Percentiles rank a stretch among this genome's conserved stretches.
phyloP scores from a whole-genome alignment of 2,888 invertebrate species.

The Meliscaeva auricollis region DNA sequence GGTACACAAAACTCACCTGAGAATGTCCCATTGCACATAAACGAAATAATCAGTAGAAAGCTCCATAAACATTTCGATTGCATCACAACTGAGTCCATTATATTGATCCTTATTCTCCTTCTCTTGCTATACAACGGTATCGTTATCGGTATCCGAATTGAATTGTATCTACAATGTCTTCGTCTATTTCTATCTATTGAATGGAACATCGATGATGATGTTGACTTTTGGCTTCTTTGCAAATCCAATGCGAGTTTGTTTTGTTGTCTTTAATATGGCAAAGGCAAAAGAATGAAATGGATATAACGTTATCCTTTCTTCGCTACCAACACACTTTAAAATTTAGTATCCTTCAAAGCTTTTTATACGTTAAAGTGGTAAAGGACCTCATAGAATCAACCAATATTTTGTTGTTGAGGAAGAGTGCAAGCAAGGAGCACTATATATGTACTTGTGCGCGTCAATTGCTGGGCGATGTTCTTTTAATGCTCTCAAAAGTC shows the following conservation, averaged over 20 bases:
- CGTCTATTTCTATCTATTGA: conserved; percentile 44
- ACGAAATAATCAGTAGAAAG: conserved; percentile 80
- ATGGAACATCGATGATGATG: conserved; percentile 64
- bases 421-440: conserved; percentile 5
- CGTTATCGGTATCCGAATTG: conserved; percentile 57
- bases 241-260: background rate
- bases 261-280: background rate
- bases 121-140: conserved; percentile 39
- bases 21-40: conserved; percentile 79
- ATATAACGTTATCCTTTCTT: conserved; percentile 31
- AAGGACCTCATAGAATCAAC: background rate
- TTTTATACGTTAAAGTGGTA: conserved; percentile 17
- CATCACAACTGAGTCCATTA: conserved; percentile 79
- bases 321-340: background rate
- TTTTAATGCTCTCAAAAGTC: conserved; percentile 21
- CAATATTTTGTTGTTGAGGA: background rate
- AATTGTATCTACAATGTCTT: conserved; percentile 57
- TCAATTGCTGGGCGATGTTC: conserved; percentile 35
- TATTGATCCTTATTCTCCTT: conserved; percentile 66
- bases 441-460: conserved; percentile 53
- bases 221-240: conserved; percentile 38
- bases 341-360: background rate
- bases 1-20: conserved; percentile 79
- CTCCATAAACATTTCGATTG: conserved; percentile 78
- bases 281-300: background rate